A percentile compares a stretch with the other conserved stretches of the same genome.
Conservation (phyloP, 2,888 invertebrate species). For the Caprella mutica region DNA sequence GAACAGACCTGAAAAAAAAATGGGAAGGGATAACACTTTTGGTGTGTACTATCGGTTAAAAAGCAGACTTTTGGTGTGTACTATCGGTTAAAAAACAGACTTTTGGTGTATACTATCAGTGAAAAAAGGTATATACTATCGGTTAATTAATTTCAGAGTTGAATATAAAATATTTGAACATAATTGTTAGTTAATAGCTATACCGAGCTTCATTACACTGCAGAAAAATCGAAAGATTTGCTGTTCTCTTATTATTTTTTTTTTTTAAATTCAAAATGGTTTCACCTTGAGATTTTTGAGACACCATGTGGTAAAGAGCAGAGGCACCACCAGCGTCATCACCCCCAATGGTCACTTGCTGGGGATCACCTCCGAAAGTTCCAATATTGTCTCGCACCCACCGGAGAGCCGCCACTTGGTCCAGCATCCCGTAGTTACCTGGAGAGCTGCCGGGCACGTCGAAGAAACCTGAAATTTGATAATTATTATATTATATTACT, state of each 20-base stretch:
- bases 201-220: too few relatives aligned
- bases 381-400: constrained; percentile 26
- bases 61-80: too few relatives aligned
- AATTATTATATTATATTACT: background rate
- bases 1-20: constrained; percentile 29
- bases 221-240: too few relatives aligned
- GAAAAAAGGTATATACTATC: background rate
- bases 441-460: background rate
- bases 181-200: too few relatives aligned
- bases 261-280: background rate
- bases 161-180: too few relatives aligned
- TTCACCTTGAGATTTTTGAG: constrained; percentile 20
- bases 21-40: too few relatives aligned
- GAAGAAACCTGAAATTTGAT: background rate
- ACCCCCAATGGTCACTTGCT: constrained; percentile 23
- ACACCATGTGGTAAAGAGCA: constrained; percentile 29
- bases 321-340: constrained; percentile 28
- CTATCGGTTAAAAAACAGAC: too few relatives aligned
- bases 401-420: constrained; percentile 24
- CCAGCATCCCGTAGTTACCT: constrained; percentile 29
- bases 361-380: constrained; percentile 23
- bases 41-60: too few relatives aligned
- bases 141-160: too few relatives aligned
- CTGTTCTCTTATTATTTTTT: background rate
- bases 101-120: background rate